Evolutionary conservation across 2,113 vertebrate species (phyloP).

Genomic region (Vicugna pacos): DNA sequence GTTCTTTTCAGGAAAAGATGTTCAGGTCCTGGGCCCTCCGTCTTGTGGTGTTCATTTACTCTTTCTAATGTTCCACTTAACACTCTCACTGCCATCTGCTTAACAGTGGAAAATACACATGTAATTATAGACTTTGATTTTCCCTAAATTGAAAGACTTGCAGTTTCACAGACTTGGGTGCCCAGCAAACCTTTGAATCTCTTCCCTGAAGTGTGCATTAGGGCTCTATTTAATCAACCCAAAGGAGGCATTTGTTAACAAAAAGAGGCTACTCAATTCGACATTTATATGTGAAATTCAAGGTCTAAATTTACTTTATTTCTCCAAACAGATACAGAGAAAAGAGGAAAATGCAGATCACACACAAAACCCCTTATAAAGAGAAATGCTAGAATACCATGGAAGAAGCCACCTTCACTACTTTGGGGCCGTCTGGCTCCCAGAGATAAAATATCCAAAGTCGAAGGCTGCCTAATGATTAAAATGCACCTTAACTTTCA

Average conservation of each 20-base stretch:
- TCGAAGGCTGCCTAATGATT: neutral
- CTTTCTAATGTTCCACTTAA: neutral
- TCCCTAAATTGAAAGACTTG: neutral
- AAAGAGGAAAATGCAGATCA: neutral
- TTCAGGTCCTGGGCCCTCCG: neutral
- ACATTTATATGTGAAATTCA: neutral
- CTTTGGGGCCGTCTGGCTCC: neutral
- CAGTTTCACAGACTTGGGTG: neutral
- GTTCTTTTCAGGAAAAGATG: slow-evolving; percentile 36
- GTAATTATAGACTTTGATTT: neutral
- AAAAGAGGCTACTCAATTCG: slow-evolving; percentile 1
- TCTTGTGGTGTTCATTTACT: neutral
- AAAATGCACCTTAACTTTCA: neutral
- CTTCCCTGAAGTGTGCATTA: neutral
- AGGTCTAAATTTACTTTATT: slow-evolving; percentile 20
- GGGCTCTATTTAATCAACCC: neutral
- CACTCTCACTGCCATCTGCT: neutral
- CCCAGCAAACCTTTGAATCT: neutral
- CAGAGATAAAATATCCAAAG: neutral
- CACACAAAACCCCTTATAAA: neutral
- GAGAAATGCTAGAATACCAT: neutral
- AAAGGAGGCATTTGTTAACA: neutral
- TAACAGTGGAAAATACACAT: neutral
- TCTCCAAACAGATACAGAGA: neutral
- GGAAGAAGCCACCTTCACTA: neutral